Evolutionary conservation across 2,888 invertebrate genomes (phyloP).

Genomic region (Tanypteryx hageni): DNA sequence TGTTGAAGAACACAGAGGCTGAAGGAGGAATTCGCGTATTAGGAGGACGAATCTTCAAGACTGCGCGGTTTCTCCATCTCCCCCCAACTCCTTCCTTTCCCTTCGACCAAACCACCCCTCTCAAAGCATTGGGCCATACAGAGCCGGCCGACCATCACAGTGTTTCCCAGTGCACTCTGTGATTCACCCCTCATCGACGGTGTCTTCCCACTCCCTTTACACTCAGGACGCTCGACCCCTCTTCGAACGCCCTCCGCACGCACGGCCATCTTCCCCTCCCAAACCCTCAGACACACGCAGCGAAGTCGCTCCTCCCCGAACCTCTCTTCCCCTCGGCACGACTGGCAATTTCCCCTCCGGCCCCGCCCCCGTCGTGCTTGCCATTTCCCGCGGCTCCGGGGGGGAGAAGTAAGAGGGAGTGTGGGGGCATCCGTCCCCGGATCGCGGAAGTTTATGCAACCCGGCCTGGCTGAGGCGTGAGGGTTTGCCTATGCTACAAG

Average conservation of each 20-base stretch:
- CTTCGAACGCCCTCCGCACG: background rate
- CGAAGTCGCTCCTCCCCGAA: background rate
- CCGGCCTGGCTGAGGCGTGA: background rate
- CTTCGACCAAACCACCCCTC: too few relatives aligned
- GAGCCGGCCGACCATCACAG: background rate
- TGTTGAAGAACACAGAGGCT: too few relatives aligned
- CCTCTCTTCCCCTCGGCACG: background rate
- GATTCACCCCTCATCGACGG: background rate
- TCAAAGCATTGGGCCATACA: too few relatives aligned
- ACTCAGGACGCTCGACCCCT: too few relatives aligned
- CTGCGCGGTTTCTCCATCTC: too few relatives aligned
- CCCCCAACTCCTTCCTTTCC: too few relatives aligned
- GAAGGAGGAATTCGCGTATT: too few relatives aligned
- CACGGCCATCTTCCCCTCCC: background rate
- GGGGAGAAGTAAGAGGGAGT: background rate
- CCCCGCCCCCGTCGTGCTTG: background rate
- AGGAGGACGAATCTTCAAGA: too few relatives aligned
- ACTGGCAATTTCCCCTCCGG: background rate
- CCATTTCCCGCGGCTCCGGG: conserved; percentile 2
- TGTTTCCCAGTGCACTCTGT: conserved; percentile 4
- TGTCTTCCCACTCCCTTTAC: background rate
- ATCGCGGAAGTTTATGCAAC: conserved; percentile 22
- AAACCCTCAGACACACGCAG: background rate
- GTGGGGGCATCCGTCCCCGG: background rate
- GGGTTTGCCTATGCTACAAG: conserved; percentile 15